Evolutionary conservation across 2,888 invertebrate genomes (phyloP).

Genomic region (Netelia virgata): DNA sequence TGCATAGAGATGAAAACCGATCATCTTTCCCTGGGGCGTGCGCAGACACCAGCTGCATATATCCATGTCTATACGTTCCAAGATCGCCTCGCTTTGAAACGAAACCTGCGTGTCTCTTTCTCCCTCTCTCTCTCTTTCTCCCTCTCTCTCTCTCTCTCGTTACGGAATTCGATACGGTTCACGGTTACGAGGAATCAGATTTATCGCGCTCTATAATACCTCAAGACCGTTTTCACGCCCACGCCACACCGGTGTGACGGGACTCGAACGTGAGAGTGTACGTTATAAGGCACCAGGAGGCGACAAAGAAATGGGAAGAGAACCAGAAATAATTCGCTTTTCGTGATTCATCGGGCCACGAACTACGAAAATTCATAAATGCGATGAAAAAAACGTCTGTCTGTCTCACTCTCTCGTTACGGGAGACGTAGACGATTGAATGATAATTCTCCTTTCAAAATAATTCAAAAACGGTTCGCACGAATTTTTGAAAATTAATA

Average conservation of each 20-base stretch:
- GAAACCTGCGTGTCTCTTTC: conserved; percentile 23
- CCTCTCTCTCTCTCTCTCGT: conserved; percentile 50
- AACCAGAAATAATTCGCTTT: background rate
- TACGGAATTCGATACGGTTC: conserved; percentile 66
- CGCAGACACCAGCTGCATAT: conserved; percentile 16
- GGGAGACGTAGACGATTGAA: too few relatives aligned
- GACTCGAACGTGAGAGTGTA: conserved; percentile 17
- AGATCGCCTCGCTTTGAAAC: conserved; percentile 22
- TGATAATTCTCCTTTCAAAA: too few relatives aligned
- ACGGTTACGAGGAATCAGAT: conserved; percentile 66
- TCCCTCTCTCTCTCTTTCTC: conserved; percentile 53
- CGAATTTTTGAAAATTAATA: too few relatives aligned
- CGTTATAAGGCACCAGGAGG: conserved; percentile 15
- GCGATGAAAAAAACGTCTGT: background rate
- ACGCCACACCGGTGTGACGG: conserved; percentile 13
- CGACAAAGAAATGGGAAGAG: background rate
- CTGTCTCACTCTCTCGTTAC: too few relatives aligned
- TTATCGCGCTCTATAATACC: conserved; percentile 59
- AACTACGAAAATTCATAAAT: background rate
- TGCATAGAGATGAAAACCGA: conserved; percentile 49
- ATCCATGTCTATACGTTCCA: background rate
- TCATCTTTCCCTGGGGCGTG: conserved; percentile 40
- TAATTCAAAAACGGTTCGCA: too few relatives aligned
- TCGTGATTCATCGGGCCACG: background rate
- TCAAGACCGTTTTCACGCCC: conserved; percentile 63